These are phyloP conservation scores for Caenorhabditis drosophilae DNA, from an alignment of 2,888 invertebrate genomes.

Conservation along the genomic window DNA sequence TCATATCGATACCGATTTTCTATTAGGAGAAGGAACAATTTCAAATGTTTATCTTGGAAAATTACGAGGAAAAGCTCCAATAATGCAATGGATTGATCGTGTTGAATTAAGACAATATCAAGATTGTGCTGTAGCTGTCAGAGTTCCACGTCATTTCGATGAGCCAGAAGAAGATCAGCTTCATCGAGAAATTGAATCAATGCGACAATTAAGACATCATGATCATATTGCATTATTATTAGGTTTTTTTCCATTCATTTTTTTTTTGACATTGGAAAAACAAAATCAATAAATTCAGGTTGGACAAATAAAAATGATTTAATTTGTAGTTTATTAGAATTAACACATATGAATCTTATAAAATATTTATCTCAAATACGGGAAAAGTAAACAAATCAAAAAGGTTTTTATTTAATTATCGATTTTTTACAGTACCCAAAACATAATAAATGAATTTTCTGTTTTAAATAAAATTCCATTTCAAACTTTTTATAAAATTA, in stretches of 20 bases:
- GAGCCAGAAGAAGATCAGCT: conserved; percentile 57
- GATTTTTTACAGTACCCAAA: conserved; percentile 24
- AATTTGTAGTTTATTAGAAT: conserved; percentile 52
- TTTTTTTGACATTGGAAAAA: too few relatives aligned
- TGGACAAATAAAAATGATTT: conserved; percentile 56
- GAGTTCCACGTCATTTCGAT: conserved; percentile 49
- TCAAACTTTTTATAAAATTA: conserved; percentile 43
- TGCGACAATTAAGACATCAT: conserved; percentile 52
- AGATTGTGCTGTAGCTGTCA: conserved; percentile 57
- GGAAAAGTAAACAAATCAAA: conserved; percentile 41
- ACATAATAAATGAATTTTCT: conserved; percentile 18
- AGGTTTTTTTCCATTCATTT: too few relatives aligned
- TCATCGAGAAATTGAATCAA: conserved; percentile 52
- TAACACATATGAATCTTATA: conserved; percentile 57
- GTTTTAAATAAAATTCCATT: conserved; percentile 27
- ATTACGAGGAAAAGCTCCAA: conserved; percentile 56
- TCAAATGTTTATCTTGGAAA: conserved; percentile 55
- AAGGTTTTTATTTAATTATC: neutral
- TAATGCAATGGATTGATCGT: conserved; percentile 58
- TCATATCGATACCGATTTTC: conserved; percentile 51
- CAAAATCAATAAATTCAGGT: too few relatives aligned
- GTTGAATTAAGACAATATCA: conserved; percentile 59
- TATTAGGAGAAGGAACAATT: conserved; percentile 54
- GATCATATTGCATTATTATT: conserved; percentile 54
- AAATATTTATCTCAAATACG: conserved; percentile 54